Conservation (phyloP, 2,888 invertebrate genomes). For the Coleophora flavipennella region DNA sequence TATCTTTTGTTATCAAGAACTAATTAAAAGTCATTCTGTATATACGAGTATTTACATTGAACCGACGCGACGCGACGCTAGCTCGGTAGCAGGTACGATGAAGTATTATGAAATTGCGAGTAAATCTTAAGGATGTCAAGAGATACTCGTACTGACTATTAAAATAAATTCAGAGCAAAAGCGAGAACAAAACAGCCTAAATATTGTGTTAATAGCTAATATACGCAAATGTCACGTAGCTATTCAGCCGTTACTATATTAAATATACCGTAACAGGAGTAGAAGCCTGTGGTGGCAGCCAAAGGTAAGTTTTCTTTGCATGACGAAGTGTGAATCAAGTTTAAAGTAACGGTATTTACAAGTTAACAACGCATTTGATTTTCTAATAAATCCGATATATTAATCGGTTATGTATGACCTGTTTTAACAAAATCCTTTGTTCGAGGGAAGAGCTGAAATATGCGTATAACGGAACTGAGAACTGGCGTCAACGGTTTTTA, state of each 20-base stretch:
- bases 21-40: no score
- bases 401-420: conserved; percentile 18
- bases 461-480: conserved; percentile 18
- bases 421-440: conserved; percentile 17
- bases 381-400: conserved; percentile 24
- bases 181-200: not conserved
- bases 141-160: not conserved
- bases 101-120: no score
- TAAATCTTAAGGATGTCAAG: no score
- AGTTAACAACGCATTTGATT: conserved; percentile 29
- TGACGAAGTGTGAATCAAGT: conserved; percentile 16
- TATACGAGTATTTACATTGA: no score
- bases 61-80: no score
- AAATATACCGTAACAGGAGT: conserved; percentile 11
- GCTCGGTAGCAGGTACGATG: no score
- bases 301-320: conserved; percentile 21
- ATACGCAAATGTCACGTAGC: conserved; percentile 9
- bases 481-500: conserved; percentile 3
- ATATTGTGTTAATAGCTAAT: conserved; percentile 9
- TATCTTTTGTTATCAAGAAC: no score
- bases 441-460: conserved; percentile 6
- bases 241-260: conserved; percentile 18
- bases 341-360: conserved; percentile 27
- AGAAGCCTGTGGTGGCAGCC: no score
- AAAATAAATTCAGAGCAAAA: conserved; percentile 6